Evolutionary conservation across 92 coral and sea anemone genomes (phyloP).

Genomic region (Micromussa lordhowensis): DNA sequence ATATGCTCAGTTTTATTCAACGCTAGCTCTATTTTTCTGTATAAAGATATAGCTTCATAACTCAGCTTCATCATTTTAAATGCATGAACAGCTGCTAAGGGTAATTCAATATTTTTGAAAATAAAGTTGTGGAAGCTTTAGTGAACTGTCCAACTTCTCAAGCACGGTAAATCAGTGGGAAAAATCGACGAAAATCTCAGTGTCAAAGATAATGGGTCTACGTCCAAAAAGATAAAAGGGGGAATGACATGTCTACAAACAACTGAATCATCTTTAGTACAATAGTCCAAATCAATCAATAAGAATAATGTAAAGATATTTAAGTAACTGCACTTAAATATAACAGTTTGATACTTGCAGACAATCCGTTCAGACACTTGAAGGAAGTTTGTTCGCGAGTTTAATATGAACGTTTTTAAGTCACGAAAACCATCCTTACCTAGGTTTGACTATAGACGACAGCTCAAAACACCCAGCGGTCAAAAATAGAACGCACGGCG

Average conservation of each 20-base stretch:
- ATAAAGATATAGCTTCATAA: too few species aligned
- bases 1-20: neutral
- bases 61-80: neutral
- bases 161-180: neutral
- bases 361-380: neutral
- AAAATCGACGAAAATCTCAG: neutral
- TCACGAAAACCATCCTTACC: neutral
- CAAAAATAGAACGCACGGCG: constrained; percentile 7
- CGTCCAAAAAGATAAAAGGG: neutral
- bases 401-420: neutral
- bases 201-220: neutral
- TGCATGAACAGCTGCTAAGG: neutral
- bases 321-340: neutral
- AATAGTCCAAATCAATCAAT: neutral
- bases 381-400: too few species aligned
- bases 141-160: neutral
- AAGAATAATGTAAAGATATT: neutral
- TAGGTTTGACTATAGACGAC: neutral
- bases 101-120: neutral
- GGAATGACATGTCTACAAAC: neutral
- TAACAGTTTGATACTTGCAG: neutral
- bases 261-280: neutral
- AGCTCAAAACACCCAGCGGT: neutral
- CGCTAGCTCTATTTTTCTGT: too few species aligned
- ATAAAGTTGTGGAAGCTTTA: neutral